Evolutionary conservation across 2,797 vertebrate genomes (phyloP).

Genomic region (Periophthalmus magnuspinnatus): DNA sequence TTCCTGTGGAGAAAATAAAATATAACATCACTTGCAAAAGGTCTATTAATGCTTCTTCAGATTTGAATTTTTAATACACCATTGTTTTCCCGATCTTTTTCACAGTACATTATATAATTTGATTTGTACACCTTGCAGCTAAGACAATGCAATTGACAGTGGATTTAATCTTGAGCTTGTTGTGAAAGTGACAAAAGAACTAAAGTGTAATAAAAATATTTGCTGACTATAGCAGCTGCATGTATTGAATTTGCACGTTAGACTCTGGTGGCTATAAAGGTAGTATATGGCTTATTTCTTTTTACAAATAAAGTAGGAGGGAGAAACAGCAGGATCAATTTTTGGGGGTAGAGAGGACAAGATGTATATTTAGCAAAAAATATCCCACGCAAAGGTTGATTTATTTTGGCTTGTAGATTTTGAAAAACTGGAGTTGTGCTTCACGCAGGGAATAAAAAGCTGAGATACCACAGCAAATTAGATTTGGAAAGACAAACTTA

Average conservation of each 20-base stretch:
- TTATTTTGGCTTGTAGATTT: constrained; percentile 1
- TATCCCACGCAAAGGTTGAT: background rate
- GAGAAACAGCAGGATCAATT: background rate
- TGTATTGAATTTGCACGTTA: background rate
- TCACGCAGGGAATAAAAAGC: constrained; percentile 1
- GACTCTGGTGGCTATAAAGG: background rate
- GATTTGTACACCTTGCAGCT: background rate
- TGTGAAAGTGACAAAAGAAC: background rate
- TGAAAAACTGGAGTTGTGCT: background rate
- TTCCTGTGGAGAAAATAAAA: background rate
- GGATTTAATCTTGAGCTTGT: background rate
- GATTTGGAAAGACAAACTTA: background rate
- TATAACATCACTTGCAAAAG: background rate
- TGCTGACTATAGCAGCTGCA: constrained; percentile 2
- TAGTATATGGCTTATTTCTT: constrained; percentile 6
- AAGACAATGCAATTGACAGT: background rate
- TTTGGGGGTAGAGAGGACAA: background rate
- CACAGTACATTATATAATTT: background rate
- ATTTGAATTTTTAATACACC: background rate
- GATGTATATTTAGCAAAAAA: constrained; percentile 3
- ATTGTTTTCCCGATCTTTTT: background rate
- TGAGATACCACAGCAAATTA: constrained; percentile 10
- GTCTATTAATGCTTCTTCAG: background rate
- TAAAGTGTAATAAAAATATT: constrained; percentile 5
- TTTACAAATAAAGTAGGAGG: constrained; percentile 4